These are phyloP conservation scores for Ceryle rudis DNA, from an alignment of 2,797 vertebrate species.

Conservation along the genomic window DNA sequence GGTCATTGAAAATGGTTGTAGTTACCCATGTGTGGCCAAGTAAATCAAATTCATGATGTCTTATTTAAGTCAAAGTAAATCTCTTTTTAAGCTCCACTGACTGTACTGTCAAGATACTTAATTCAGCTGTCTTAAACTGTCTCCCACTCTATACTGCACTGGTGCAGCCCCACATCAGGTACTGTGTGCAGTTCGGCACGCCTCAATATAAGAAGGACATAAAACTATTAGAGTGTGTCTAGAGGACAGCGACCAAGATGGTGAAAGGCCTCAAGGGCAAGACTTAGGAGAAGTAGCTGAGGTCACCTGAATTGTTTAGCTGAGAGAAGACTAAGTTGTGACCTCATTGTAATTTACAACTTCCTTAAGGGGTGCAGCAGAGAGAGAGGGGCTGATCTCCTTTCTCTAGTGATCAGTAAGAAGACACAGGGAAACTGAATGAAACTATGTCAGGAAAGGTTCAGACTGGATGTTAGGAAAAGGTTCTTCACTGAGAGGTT, in stretches of 20 bases:
- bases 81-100: not conserved
- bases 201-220: not conserved
- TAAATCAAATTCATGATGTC: not conserved
- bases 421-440: not conserved
- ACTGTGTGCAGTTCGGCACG: not conserved
- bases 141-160: not conserved
- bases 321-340: not conserved
- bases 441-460: too few species aligned
- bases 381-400: not conserved
- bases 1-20: not conserved
- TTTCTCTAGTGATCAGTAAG: not conserved
- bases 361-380: not conserved
- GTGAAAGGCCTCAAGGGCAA: not conserved
- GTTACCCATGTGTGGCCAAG: not conserved
- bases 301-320: not conserved
- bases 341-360: not conserved
- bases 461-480: too few species aligned
- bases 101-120: not conserved
- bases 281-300: rapidly evolving
- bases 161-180: not conserved
- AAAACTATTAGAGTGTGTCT: not conserved
- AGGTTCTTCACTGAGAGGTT: too few species aligned
- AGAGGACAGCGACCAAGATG: not conserved
- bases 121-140: not conserved
- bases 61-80: not conserved